Base-by-base conservation (phyloP, 2,113 vertebrate species). In the Hymenochirus boettgeri region DNA sequence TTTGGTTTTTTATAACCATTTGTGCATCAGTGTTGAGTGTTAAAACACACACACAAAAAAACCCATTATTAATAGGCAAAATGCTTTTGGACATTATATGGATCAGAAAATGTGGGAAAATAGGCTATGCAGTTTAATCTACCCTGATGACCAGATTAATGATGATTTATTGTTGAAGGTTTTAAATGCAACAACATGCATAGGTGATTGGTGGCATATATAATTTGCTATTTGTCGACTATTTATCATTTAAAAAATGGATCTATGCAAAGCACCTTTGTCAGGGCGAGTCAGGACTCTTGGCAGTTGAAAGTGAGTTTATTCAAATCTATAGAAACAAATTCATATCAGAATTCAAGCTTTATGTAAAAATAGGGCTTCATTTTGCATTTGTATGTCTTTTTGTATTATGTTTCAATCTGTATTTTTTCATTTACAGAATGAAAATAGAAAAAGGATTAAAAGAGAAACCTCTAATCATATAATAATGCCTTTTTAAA, bases 201-300 rank as follows among this genome's bases (percentile, higher is more conserved):
- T 58, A 66, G 63, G 55, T 66, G 63, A 66, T 35, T 66, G 10
- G 39, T 47, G 55, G 19, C 54, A 66, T 66, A 62, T 51, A 73
- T 72, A 70, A 74, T 78, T 46, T 79, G 70, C 42, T 56, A 59
- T 79, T 65, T 50, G 29, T 46, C 50, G 57, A 72, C 42, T 76
- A 65, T 65, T 73, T 73, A 70, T 76, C 66, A 71, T 69, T 72
- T 75, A 24, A 70, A 19, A 55, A 9, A 53, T 65, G 75, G 75
- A 77, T 73, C 66, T 71, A 65, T 71, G 62, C 63, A 75, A 72
- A 33, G 6, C 53, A 75, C 60, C 65, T 75, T 75, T 71, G 73
- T 66, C 74, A 70, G 77, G 66, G 65, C 64, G 60, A 73, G 47
- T 70, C 72, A 79, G 29, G 69, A 71, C 45, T 62, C 58, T 72